A percentile compares a stretch with the other conserved stretches of the same genome.
Evolutionary conservation across 1,140 invertebrate species (phyloP).

Genomic region (Temnothorax longispinosus): DNA sequence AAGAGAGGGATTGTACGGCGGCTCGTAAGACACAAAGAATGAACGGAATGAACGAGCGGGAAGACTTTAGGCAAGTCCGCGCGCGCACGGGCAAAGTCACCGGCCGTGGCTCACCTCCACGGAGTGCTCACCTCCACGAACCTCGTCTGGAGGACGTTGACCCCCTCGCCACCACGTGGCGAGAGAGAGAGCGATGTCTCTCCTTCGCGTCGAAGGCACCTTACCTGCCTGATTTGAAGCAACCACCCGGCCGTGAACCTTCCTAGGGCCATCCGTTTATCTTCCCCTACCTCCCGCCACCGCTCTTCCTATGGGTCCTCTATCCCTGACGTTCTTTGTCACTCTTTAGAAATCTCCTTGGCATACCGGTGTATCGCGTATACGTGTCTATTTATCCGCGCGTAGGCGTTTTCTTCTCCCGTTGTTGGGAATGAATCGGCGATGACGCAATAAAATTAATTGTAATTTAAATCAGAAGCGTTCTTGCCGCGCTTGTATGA

Average conservation of each 20-base stretch:
- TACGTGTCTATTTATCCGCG: constrained; percentile 3
- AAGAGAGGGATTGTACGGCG: constrained; percentile 16
- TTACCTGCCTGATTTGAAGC: constrained; percentile 75
- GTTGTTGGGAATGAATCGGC: constrained; percentile 10
- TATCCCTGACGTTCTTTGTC: background rate
- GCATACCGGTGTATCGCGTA: background rate
- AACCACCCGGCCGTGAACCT: constrained; percentile 80
- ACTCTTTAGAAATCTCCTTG: constrained; percentile 9
- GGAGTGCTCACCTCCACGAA: constrained; percentile 68
- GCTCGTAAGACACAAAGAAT: constrained; percentile 41
- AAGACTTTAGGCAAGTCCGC: constrained; percentile 67
- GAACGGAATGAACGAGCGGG: constrained; percentile 56
- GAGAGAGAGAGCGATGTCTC: constrained; percentile 81
- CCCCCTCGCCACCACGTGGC: constrained; percentile 81
- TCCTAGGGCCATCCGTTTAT: constrained; percentile 66
- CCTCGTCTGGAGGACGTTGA: constrained; percentile 77
- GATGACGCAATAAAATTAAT: constrained; percentile 16
- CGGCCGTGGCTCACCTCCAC: constrained; percentile 56
- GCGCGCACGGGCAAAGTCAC: constrained; percentile 45
- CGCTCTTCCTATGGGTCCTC: background rate
- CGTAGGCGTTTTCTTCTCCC: constrained; percentile 16
- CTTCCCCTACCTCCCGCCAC: constrained; percentile 39
- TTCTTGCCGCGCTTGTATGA: background rate
- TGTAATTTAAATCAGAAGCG: constrained; percentile 18
- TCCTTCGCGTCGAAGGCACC: constrained; percentile 81